Conservation (phyloP, 2,888 invertebrate species). For the Nemoura dubitans region DNA sequence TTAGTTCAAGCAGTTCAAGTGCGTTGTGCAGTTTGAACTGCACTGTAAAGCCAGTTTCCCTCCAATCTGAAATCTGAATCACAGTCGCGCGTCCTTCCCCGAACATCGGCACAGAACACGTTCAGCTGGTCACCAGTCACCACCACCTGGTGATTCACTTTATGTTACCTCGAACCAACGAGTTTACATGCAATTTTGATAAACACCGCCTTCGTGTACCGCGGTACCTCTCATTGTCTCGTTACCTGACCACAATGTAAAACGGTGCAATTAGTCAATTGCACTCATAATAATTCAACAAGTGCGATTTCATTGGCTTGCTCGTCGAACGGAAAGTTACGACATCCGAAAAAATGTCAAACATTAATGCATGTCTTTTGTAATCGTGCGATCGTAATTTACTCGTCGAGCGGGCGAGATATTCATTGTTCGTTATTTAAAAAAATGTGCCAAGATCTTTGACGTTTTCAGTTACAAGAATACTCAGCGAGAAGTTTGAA, state of each 20-base stretch:
- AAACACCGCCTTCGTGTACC: not conserved
- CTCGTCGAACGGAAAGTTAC: not conserved
- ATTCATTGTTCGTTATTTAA: too few relatives aligned
- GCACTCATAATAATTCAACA: not conserved
- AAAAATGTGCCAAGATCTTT: too few relatives aligned
- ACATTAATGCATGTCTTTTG: not conserved
- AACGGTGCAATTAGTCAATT: not conserved
- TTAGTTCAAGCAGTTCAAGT: not conserved
- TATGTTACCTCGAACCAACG: not conserved
- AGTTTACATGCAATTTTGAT: not conserved
- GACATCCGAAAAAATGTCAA: not conserved
- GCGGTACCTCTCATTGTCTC: too few relatives aligned
- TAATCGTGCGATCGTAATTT: not conserved
- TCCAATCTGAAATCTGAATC: not conserved
- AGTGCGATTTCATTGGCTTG: not conserved
- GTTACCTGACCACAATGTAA: not conserved
- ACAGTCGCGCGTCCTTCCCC: not conserved
- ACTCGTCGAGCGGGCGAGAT: too few relatives aligned
- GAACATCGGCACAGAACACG: not conserved
- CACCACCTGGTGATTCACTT: not conserved
- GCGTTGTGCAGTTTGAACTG: not conserved
- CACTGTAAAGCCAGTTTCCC: not conserved
- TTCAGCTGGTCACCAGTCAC: not conserved
- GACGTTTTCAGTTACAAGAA: too few relatives aligned
- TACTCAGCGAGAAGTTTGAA: not conserved